These are phyloP conservation scores for Isichthys henryi DNA, from an alignment of 2,113 vertebrate species.

Conservation along the genomic window DNA sequence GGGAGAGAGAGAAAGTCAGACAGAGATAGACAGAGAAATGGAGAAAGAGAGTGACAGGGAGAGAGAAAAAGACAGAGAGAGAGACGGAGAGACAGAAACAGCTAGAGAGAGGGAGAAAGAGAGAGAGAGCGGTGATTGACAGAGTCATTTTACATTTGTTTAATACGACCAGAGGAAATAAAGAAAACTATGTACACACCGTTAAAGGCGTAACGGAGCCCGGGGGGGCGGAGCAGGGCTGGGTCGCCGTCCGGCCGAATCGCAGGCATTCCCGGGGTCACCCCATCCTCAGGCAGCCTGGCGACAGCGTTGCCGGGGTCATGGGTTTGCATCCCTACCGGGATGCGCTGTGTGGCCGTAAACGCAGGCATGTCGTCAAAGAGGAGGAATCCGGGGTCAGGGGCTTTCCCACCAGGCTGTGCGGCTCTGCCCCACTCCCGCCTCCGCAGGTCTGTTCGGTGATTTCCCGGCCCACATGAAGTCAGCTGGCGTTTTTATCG, in stretches of 20 bases:
- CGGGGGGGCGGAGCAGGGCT: background rate
- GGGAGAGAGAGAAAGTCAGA: background rate
- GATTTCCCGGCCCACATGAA: background rate
- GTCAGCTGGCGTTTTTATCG: background rate
- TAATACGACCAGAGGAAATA: background rate
- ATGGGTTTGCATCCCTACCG: background rate
- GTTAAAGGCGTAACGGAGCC: background rate
- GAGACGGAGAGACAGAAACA: background rate
- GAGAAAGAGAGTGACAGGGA: too few species aligned
- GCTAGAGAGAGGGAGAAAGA: background rate
- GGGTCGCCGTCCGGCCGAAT: background rate
- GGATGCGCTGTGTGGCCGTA: background rate
- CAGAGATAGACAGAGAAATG: background rate
- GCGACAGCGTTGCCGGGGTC: background rate
- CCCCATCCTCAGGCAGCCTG: background rate
- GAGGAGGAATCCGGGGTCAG: constrained; percentile 13
- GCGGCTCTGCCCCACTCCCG: background rate
- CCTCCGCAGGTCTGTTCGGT: background rate
- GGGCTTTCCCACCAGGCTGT: background rate
- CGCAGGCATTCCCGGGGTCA: background rate
- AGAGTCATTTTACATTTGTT: background rate
- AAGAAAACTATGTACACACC: constrained; percentile 4
- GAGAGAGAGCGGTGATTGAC: background rate
- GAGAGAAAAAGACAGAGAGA: background rate
- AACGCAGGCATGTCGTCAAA: constrained; percentile 7